Base-by-base conservation (phyloP, 2,888 invertebrate genomes). In the Ormyrus labotus region DNA sequence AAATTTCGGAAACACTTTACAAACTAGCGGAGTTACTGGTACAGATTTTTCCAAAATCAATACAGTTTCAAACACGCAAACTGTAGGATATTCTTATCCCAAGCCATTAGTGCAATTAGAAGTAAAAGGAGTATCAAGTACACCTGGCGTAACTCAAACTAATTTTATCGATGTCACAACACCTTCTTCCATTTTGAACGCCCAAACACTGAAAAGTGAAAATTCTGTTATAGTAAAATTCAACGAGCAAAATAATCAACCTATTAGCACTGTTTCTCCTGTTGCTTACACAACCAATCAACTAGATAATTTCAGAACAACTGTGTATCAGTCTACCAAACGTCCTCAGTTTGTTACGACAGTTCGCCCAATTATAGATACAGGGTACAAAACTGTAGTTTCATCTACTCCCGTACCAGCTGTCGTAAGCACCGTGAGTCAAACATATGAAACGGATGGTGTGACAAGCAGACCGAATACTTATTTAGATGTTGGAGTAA, bases 251-350 rank as follows among this genome's bases (percentile, higher is more conserved):
- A 71, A 63, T 53, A 47, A 64, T 13, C 10, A n/a, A 13, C 67
- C 53, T 4, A 74, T 63, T 11, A 75, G 78, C 11, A 63, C 80
- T 5, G 73, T 78, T 0, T 55, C 83, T 4, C 86, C 89, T 0
- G 80, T 85, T n/a, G 83, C 79, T 51, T 89, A 84, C 51, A 88
- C 89, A 2, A 87, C 86, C 47, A 85, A 85, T 50, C 84, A 86
- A 5, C 47, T 86, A 0, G 86, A 88, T 10, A 84, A 83, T 74
- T 89, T 86, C 69, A 85, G 83, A 71, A 85, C 88, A 0, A 88
- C 88, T 5, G 69, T 83, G 3, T 87, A 84, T 68, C 83, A 86
- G 78, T 86, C 87, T 0, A 85, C 85, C 5, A 86, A 84, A 72
- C 58, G 87, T 48, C 87, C 89, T 3, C 78, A 80, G 53, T 45